These are phyloP conservation scores for Tympanuchus pallidicinctus DNA, from an alignment of 2,113 vertebrate species.

Conservation along the genomic window DNA sequence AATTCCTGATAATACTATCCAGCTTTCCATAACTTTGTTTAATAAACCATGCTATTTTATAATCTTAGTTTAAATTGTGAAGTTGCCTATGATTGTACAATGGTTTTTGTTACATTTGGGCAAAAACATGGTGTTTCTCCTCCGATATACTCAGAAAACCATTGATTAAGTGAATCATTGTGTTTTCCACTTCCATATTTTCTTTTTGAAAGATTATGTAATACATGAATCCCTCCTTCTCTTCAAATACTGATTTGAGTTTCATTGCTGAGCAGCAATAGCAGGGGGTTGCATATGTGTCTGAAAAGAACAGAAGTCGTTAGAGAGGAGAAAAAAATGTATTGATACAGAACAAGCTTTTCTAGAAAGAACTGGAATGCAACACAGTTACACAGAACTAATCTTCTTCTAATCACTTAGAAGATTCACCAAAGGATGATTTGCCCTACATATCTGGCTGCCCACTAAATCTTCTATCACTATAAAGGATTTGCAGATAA, in stretches of 20 bases:
- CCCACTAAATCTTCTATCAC: neutral
- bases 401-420: neutral
- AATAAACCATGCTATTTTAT: neutral
- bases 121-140: neutral
- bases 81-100: neutral
- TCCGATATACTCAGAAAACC: neutral
- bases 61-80: neutral
- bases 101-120: neutral
- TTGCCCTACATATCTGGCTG: neutral
- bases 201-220: neutral
- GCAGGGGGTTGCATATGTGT: neutral
- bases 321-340: neutral
- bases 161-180: neutral
- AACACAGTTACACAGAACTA: neutral
- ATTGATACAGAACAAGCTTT: neutral
- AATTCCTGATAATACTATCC: neutral
- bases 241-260: neutral
- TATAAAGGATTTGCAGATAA: neutral
- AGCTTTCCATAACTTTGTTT: neutral
- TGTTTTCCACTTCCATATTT: neutral
- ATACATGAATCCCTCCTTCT: neutral
- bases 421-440: neutral
- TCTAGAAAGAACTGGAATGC: neutral
- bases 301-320: neutral
- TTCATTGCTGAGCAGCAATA: neutral